These are phyloP conservation scores for Dolichomitus sp. DNA, from an alignment of 2,888 invertebrate genomes.

Conservation along the genomic window DNA sequence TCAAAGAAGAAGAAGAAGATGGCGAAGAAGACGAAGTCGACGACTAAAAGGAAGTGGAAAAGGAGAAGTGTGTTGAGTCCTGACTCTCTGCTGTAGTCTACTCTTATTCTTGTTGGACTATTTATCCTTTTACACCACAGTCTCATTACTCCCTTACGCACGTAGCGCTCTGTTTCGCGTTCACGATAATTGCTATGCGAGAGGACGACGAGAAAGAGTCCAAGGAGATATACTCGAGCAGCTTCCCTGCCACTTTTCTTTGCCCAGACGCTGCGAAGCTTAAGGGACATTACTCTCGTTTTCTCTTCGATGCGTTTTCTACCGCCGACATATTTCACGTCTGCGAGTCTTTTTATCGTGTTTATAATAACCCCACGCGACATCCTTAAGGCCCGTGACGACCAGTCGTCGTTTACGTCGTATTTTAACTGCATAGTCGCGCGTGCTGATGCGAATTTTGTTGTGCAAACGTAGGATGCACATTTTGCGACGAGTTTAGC, in stretches of 20 bases:
- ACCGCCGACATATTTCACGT: slow-evolving; percentile 11
- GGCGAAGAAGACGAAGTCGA: not conserved
- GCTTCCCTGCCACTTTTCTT: not conserved
- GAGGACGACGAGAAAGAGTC: slow-evolving; percentile 33
- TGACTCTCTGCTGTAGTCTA: slow-evolving; percentile 10
- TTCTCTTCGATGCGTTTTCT: not conserved
- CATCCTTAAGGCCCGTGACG: slow-evolving; percentile 3
- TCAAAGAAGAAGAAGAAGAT: slow-evolving; percentile 7
- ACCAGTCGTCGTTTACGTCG: slow-evolving; percentile 7
- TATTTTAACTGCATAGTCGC: slow-evolving; percentile 1
- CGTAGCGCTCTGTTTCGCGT: slow-evolving; percentile 65
- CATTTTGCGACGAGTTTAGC: slow-evolving; percentile 6
- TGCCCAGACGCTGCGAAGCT: not conserved
- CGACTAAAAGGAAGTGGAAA: slow-evolving; percentile 4
- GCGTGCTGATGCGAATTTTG: slow-evolving; percentile 40
- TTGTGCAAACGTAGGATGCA: not conserved
- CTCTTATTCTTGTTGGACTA: slow-evolving; percentile 46
- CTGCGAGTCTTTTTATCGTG: slow-evolving; percentile 1
- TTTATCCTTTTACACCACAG: slow-evolving; percentile 67
- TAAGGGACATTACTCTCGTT: slow-evolving; percentile 10
- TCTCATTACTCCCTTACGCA: slow-evolving; percentile 72
- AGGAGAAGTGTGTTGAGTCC: not conserved
- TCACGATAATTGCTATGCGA: slow-evolving; percentile 69
- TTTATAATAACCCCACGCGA: slow-evolving; percentile 4
- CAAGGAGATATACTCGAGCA: not conserved